Evolutionary conservation across 2,113 vertebrate genomes (phyloP), one percentile per base, ranked within the genome.

Genomic region (Eupsittula cactorum): DNA sequence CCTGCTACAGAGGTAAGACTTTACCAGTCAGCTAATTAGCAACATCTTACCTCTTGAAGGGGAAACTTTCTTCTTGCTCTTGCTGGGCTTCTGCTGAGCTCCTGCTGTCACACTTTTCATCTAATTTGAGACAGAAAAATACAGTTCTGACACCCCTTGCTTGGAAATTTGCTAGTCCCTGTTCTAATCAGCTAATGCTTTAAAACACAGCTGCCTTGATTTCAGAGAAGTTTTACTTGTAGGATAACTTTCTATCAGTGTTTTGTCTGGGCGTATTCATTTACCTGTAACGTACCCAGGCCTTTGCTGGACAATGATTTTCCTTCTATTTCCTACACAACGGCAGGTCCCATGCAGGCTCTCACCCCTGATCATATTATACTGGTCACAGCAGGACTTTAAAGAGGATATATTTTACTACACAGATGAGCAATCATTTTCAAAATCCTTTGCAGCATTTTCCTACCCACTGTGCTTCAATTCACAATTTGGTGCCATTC

Each of bases 401-500:
- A 74, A 84, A 96, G 57, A 93, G 29, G 65, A 83, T 78, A 14
- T 93, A 64, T 95, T 91, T 94, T 82, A 83, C 92, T 93, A 93
- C 84, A 73, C 35, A 93, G 93, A 94, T 87, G 92, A 91, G 83
- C 75, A 81, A 71, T 76, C 79, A 53, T 70, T 94, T 96, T 88
- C 52, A 47, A 81, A 94, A 73, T 12, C 74, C 46, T 80, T 50
- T 28, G 19, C 64, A 80, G 85, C 77, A 81, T 85, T 96, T 87
- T 79, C 88, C 80, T 89, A 70, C 91, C 86, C n/a, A 57, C 83
- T 95, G 80, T 64, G 93, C 52, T 85, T 90, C 86, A 92, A 86
- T 80, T 93, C 57, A 96, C 77, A 92, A 96, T 91, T 85, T 96
- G 77, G 85, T 93, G 50, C 68, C 85, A 87, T 93, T 95, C 90